Percentiles rank a stretch among this genome's conserved stretches.
Conservation (phyloP, 2,113 vertebrate species). For the Mormyrus lacerda region DNA sequence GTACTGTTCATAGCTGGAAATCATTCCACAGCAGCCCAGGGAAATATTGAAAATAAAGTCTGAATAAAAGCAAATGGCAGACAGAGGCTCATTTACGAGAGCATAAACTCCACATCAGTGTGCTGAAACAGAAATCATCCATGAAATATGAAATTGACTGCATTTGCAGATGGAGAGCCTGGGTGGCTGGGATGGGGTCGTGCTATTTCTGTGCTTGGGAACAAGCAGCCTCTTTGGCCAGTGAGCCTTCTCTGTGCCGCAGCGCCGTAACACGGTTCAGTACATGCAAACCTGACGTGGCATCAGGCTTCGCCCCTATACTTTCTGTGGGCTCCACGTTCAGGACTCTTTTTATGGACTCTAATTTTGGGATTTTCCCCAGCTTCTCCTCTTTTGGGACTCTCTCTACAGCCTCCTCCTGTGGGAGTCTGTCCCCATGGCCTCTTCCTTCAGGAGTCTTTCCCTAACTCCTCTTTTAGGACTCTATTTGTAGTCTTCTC, state of each 20-base stretch:
- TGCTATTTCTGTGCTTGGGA: constrained; percentile 10
- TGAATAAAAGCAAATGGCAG: constrained; percentile 17
- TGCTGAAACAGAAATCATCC: constrained; percentile 12
- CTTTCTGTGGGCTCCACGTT: background rate
- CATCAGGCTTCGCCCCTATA: background rate
- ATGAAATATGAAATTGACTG: background rate
- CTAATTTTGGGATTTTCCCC: background rate
- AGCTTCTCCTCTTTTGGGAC: background rate
- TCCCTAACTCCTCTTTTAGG: background rate
- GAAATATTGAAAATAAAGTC: constrained; percentile 18
- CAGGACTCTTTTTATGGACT: background rate
- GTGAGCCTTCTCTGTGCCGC: constrained; percentile 37
- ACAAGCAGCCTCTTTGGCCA: constrained; percentile 8
- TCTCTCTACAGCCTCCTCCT: background rate
- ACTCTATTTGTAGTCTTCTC: background rate
- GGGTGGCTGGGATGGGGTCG: background rate
- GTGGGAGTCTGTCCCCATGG: background rate
- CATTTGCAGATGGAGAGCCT: background rate
- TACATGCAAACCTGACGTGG: constrained; percentile 44
- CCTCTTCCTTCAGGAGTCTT: background rate
- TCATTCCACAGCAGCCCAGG: constrained; percentile 23
- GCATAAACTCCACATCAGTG: background rate
- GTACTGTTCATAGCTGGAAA: constrained; percentile 42
- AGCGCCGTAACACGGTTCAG: constrained; percentile 31
- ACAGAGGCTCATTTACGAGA: constrained; percentile 20